Conservation (phyloP, 30 jellyfish, hydroid and myxozoan species). For the Nemopilema nomurai region DNA sequence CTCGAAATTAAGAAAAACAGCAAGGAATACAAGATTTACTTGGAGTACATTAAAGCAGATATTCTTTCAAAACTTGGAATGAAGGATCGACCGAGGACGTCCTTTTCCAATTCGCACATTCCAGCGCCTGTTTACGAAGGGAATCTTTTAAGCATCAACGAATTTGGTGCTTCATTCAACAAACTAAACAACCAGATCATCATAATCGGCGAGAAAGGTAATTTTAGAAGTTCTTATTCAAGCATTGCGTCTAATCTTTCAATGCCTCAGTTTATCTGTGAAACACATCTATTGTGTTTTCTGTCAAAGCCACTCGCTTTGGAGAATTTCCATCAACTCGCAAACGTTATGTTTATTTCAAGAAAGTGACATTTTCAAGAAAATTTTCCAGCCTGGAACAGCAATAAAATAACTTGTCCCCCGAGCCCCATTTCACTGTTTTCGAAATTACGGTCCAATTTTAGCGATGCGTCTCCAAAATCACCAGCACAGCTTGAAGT, state of each 20-base stretch:
- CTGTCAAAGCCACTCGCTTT: not conserved
- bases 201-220: conserved; percentile 74
- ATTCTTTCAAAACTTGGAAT: conserved; percentile 66
- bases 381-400: too few species aligned
- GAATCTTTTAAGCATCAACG: conserved; percentile 28
- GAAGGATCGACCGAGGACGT: conserved; percentile 67
- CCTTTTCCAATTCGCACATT: conserved; percentile 24
- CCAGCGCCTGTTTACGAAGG: conserved; percentile 75
- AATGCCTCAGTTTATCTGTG: not conserved
- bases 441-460: too few species aligned
- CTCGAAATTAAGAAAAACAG: conserved; percentile 38
- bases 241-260: not conserved
- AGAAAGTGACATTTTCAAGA: too few species aligned
- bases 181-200: conserved; percentile 60
- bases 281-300: not conserved
- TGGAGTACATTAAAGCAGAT: conserved; percentile 73
- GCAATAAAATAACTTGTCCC: too few species aligned
- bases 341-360: too few species aligned
- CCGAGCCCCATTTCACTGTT: too few species aligned
- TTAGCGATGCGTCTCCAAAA: too few species aligned
- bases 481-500: too few species aligned
- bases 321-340: not conserved
- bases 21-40: conserved; percentile 47
- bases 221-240: not conserved
- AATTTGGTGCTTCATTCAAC: conserved; percentile 18